Evolutionary conservation across 2,113 vertebrate species (phyloP).

Genomic region (Phylloscopus trochiloides): DNA sequence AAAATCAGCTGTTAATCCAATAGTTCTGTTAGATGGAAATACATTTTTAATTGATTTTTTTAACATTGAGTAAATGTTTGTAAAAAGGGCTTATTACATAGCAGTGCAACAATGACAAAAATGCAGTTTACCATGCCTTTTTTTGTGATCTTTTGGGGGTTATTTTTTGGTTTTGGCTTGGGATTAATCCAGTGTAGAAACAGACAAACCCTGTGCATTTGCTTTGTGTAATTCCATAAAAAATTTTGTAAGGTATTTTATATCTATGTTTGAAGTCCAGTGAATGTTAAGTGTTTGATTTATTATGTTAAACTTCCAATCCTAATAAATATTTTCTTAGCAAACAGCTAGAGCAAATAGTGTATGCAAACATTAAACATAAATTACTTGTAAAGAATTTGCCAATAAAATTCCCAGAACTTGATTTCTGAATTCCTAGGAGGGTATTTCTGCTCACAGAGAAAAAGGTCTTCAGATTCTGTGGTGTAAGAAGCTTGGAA

Average conservation of each 20-base stretch:
- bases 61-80: slow-evolving; percentile 54
- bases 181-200: slow-evolving; percentile 65
- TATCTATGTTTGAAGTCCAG: slow-evolving; percentile 65
- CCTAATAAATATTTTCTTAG: slow-evolving; percentile 75
- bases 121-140: slow-evolving; percentile 43
- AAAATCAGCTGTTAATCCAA: slow-evolving; percentile 60
- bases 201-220: slow-evolving; percentile 59
- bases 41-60: slow-evolving; percentile 61
- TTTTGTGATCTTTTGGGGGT: slow-evolving; percentile 45
- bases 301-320: slow-evolving; percentile 68
- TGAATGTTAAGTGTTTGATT: slow-evolving; percentile 70
- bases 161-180: slow-evolving; percentile 53
- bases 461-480: background rate
- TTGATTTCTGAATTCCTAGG: slow-evolving; percentile 16
- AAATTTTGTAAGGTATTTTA: slow-evolving; percentile 60
- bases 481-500: background rate
- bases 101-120: slow-evolving; percentile 59
- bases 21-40: slow-evolving; percentile 67
- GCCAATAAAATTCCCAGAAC: slow-evolving; percentile 34
- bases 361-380: slow-evolving; percentile 14
- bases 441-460: slow-evolving; percentile 5
- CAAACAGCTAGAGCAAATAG: slow-evolving; percentile 50
- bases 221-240: slow-evolving; percentile 63
- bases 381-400: slow-evolving; percentile 8
- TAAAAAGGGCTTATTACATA: slow-evolving; percentile 71